These are phyloP conservation scores for Beroe ovata DNA, from an alignment of 37 sponge, comb jelly and placozoan genomes.

Conservation along the genomic window DNA sequence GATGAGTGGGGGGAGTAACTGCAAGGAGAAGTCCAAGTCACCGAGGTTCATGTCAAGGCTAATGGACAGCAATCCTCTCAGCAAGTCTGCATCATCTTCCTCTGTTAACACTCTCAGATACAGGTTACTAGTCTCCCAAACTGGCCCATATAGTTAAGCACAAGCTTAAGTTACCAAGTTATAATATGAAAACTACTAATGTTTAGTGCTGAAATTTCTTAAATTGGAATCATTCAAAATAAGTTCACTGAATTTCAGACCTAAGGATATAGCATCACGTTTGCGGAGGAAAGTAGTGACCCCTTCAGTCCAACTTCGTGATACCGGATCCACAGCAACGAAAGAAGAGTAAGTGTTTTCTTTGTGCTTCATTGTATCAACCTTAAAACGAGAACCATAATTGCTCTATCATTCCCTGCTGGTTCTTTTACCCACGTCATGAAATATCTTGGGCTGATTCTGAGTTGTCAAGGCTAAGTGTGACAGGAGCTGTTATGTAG, in stretches of 20 bases:
- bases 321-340: not conserved
- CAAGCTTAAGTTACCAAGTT: too few relatives aligned
- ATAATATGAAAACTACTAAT: too few relatives aligned
- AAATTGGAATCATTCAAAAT: too few relatives aligned
- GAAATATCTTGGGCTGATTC: too few relatives aligned
- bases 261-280: not conserved
- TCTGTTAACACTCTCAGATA: not conserved
- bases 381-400: too few relatives aligned
- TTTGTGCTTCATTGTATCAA: too few relatives aligned
- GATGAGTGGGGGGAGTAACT: not conserved
- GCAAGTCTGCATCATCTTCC: conserved; percentile 9
- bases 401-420: too few relatives aligned
- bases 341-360: not conserved
- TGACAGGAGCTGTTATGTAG: too few relatives aligned
- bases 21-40: conserved; percentile 31
- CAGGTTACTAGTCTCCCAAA: not conserved
- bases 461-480: too few relatives aligned
- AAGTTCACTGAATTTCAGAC: conserved; percentile 24
- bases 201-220: too few relatives aligned
- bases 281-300: conserved; percentile 20
- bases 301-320: not conserved
- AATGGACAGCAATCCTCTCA: conserved; percentile 21
- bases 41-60: conserved; percentile 26
- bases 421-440: too few relatives aligned
- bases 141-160: too few relatives aligned